Conservation (phyloP, 2,797 vertebrate species). For the Microchirus variegatus region DNA sequence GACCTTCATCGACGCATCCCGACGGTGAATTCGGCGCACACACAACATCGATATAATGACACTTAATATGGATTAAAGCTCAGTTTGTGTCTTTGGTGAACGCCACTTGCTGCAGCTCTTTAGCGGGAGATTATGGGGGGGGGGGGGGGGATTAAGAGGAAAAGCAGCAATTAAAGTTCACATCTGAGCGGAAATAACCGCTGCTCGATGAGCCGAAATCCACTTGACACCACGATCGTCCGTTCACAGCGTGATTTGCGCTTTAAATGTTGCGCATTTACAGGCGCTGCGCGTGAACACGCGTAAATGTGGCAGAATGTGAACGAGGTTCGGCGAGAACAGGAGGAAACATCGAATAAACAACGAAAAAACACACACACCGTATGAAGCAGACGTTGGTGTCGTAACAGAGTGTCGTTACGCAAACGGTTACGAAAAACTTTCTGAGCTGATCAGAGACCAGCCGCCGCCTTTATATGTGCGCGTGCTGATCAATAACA, state of each 20-base stretch:
- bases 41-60: not conserved
- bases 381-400: slow-evolving; percentile 34
- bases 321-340: slow-evolving; percentile 5
- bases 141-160: slow-evolving; percentile 24
- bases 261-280: no score
- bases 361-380: no score
- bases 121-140: slow-evolving; percentile 9
- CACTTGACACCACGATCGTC: accelerated
- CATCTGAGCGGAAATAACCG: not conserved
- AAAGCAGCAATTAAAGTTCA: slow-evolving; percentile 15
- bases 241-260: accelerated
- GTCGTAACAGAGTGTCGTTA: slow-evolving; percentile 75
- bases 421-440: slow-evolving; percentile 71
- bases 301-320: not conserved
- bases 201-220: not conserved
- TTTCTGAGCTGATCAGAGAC: slow-evolving; percentile 22
- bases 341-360: no score
- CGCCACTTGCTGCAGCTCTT: slow-evolving; percentile 4
- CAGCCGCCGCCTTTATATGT: no score
- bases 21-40: not conserved
- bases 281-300: not conserved
- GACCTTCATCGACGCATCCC: accelerated
- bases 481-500: not conserved
- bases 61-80: not conserved
- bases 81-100: not conserved